Base-by-base conservation (phyloP, 2,113 vertebrate genomes). In the Neolamprologus longior region DNA sequence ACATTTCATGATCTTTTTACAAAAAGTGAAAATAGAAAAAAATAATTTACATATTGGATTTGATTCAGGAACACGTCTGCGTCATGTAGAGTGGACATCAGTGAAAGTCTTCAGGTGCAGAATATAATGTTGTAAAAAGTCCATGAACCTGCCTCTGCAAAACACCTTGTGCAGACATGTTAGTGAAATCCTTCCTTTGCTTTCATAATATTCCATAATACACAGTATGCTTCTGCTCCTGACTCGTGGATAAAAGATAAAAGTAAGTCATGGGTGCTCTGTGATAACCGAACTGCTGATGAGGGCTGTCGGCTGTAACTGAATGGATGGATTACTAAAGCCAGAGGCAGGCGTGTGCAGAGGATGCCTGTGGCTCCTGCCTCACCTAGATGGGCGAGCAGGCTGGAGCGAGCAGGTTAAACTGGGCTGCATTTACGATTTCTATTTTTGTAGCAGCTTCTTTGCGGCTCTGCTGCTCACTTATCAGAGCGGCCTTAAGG, bases 391-490 rank as follows among this genome's bases (percentile, higher is more conserved):
- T 78, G 26, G 17, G 71, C n/a, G 26, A 31, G 71, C 10, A 78
- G 45, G 26, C 82, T 83, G 80, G 40, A 24, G 58, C 52, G 7
- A 52, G 73, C 45, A 78, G 26, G 45, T 87, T 47, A 54, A 88
- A 52, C 26, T 5, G 17, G 45, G 45, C 73, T 33, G 26, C 73
- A 52, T 31, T 31, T 31, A 78, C 17, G 15, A 50, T 71, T 88
- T 90, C 93, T 94, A 92, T 94, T 94, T 93, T 52, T 85, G 91
- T 47, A 35, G 47, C 28, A 19, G 84, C 55, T 78, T 78, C 45
- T 52, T 78, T 50, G 45, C 1, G 7, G 17, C 73, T 78, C 79
- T 82, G 35, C 73, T 78, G 73, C 73, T 78, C 73, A 78, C 45
- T 85, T 80, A 21, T 79, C 55, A 82, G 78, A 33, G 78, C 28